Evolutionary conservation across 2,113 vertebrate genomes (phyloP), one percentile per base, ranked within the genome.

Genomic region (Mustela lutreola): DNA sequence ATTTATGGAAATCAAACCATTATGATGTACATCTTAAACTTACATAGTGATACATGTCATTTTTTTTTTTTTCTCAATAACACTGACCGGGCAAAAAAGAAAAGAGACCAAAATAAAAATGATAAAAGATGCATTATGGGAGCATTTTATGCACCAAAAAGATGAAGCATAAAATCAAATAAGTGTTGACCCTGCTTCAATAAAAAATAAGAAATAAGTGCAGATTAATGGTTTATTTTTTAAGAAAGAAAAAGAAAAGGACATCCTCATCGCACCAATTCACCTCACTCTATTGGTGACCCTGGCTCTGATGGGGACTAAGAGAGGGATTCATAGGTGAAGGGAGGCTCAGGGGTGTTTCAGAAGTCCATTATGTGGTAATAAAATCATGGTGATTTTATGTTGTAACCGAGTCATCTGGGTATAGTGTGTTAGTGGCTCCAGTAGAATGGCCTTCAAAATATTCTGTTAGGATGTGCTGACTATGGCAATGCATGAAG

Each of bases 31-130:
- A 28, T 16, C 24, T 88, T 87, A 56, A 71, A 71, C 65, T 36
- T 58, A 28, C 39, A 73, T 26, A 88, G n/a, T 58, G 50, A 31
- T 58, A 26, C 48, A 48, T 18, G 26, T 48, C 75, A 18, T 18
- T 48, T 78, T 18, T 78, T 78, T 50, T 36, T 36, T 36, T 36
- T 16, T 4, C 42, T 31, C 42, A 78, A 48, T 78, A 48, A 76
- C 45, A 78, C 75, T 78, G 39, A 60, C 11, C 5, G 5, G 26
- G 45, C 8, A 78, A 48, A 78, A 42, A 78, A 75, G 73, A 75
- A 94, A 89, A 83, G 48, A 82, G 82, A 85, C 58, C 42, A 78
- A 95, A 85, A 53, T 60, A 33, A 53, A 96, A 81, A 58, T 87
- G 18, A 45, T 63, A 78, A 79, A 76, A 79, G 42, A 82, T 87